Evolutionary conservation across 2,888 invertebrate species (phyloP), one percentile per base, ranked within the genome.

Genomic region (Clanis bilineata): DNA sequence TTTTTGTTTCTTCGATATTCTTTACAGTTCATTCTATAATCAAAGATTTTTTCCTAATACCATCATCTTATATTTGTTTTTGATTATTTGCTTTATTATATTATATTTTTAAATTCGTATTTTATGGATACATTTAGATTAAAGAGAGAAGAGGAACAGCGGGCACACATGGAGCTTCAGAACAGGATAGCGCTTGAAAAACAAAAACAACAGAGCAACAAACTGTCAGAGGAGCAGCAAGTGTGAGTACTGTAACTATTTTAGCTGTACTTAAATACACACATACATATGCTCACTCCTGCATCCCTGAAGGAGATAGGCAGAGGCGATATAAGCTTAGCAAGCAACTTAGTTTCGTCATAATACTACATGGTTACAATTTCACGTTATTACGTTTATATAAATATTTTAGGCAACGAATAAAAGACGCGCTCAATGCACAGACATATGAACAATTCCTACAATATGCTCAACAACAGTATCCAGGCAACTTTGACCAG

Each of bases 341-440:
- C n/a, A n/a, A n/a, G n/a, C n/a, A n/a, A n/a, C n/a, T n/a, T n/a
- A n/a, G n/a, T n/a, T n/a, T n/a, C n/a, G n/a, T n/a, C n/a, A n/a
- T n/a, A n/a, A n/a, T n/a, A n/a, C n/a, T n/a, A n/a, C n/a, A n/a
- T n/a, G n/a, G n/a, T n/a, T n/a, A n/a, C n/a, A n/a, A n/a, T n/a
- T n/a, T n/a, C n/a, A n/a, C n/a, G n/a, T n/a, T n/a, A n/a, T n/a
- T n/a, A n/a, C n/a, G n/a, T n/a, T n/a, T 12, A 9, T 22, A 6
- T n/a, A 22, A n/a, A 28, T 12, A 39, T 57, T 60, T 71, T 75
- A 95, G 95, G 66, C 93, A 96, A 71, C 96, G 97, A 86, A 97
- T 99, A 77, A 98, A 99, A 88, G 98, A 98, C 81, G 98, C 98
- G 1, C 93, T 99, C 15, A 99, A 99, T 86, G 97, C 97, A 76